Conservation (phyloP, 2,113 vertebrate species). For the Engraulis encrasicolus region DNA sequence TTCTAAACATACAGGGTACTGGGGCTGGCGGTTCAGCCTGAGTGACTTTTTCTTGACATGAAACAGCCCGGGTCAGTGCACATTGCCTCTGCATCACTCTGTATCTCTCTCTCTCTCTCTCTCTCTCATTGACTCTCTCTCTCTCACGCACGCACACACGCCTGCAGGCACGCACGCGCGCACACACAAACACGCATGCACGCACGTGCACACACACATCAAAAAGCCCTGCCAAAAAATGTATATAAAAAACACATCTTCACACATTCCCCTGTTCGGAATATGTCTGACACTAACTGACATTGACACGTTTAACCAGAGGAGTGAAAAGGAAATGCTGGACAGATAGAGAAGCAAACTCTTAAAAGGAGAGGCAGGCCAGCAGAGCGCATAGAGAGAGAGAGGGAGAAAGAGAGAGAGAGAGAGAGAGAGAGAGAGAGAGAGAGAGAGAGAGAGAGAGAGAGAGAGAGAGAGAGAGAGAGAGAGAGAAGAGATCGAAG, state of each 20-base stretch:
- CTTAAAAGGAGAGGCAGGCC: background rate
- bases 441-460: no score
- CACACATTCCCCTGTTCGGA: background rate
- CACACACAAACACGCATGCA: no score
- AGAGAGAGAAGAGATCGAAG: no score
- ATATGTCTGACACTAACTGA: background rate
- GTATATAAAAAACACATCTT: background rate
- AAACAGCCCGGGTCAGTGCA: background rate
- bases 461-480: no score
- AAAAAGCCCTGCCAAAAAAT: background rate
- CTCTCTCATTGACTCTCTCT: no score
- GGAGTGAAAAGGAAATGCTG: background rate
- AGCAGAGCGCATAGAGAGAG: background rate
- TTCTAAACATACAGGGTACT: background rate
- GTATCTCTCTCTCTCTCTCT: no score
- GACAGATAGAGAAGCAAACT: background rate
- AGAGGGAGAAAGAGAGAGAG: no score
- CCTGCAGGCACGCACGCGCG: no score
- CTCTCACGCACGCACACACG: no score
- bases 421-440: no score
- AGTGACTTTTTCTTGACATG: background rate
- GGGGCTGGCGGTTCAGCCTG: background rate
- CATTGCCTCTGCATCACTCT: background rate
- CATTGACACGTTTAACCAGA: background rate
- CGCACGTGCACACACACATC: no score